phyloP scores from a whole-genome alignment of 2,888 invertebrate genomes.

The Neoaliturus tenellus region DNA sequence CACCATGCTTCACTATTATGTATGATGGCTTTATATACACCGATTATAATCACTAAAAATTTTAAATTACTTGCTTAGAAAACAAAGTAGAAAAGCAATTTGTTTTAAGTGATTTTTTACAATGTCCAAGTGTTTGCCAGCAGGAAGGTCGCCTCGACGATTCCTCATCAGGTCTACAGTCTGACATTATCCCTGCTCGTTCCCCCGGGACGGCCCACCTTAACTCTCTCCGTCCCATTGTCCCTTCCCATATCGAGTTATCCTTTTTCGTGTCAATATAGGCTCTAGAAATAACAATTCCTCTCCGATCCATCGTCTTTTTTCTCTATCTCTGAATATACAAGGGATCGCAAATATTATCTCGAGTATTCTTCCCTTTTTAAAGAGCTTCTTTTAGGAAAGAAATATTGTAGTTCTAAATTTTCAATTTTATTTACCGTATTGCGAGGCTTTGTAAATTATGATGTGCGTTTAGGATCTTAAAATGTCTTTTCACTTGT shows the following conservation, averaged over 20 bases:
- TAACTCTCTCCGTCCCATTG: slow-evolving; percentile 17
- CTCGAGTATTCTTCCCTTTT: background rate
- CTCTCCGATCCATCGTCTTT: background rate
- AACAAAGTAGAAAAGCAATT: too few relatives aligned
- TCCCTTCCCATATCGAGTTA: slow-evolving; percentile 24
- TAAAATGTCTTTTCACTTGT: too few relatives aligned
- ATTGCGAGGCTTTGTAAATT: too few relatives aligned
- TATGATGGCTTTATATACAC: too few relatives aligned
- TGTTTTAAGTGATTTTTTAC: too few relatives aligned
- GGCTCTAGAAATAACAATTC: slow-evolving; percentile 35
- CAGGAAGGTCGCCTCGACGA: too few relatives aligned
- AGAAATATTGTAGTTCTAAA: background rate
- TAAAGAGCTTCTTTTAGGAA: slow-evolving; percentile 12
- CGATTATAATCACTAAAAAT: too few relatives aligned
- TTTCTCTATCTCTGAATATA: background rate
- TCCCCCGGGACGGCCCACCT: background rate
- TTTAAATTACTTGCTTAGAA: too few relatives aligned
- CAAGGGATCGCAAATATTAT: slow-evolving; percentile 14
- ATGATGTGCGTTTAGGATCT: too few relatives aligned
- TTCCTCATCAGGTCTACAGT: background rate
- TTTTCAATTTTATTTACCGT: too few relatives aligned
- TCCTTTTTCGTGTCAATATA: slow-evolving; percentile 33
- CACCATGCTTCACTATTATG: too few relatives aligned
- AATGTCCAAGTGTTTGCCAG: too few relatives aligned
- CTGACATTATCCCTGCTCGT: background rate